phyloP scores from a whole-genome alignment of 2,797 vertebrate species.

The Anguilla obscura region DNA sequence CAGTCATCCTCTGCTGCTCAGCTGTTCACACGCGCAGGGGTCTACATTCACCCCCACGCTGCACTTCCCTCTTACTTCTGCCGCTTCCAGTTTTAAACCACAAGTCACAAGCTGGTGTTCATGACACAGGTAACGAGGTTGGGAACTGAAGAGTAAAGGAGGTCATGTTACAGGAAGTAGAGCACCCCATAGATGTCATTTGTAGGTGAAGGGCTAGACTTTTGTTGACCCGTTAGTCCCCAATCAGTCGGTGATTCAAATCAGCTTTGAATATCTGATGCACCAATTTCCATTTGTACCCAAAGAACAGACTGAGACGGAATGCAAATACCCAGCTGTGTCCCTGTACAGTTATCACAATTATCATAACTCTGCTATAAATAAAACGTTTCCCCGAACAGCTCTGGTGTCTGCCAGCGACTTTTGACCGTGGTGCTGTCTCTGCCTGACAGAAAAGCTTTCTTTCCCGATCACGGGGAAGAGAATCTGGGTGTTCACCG shows the following conservation, averaged over 20 bases:
- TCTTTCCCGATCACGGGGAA: background rate
- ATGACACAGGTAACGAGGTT: background rate
- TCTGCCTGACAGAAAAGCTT: background rate
- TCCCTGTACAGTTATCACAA: conserved; percentile 3
- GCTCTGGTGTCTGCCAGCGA: background rate
- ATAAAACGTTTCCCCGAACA: conserved; percentile 19
- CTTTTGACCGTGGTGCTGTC: background rate
- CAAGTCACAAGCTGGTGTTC: background rate
- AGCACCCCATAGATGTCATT: background rate
- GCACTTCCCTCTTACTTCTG: background rate
- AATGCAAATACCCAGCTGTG: background rate
- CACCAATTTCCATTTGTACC: background rate
- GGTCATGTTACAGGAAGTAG: background rate
- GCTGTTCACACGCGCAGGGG: background rate
- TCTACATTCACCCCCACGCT: background rate
- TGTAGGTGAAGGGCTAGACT: background rate
- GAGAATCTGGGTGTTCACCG: background rate
- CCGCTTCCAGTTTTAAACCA: background rate
- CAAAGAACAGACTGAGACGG: background rate
- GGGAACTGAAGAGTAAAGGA: background rate
- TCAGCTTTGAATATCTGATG: background rate
- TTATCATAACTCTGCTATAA: conserved; percentile 12
- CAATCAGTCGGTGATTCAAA: background rate
- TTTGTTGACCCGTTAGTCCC: background rate
- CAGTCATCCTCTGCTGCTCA: background rate